These are phyloP conservation scores for Eueremaeus valkanovi DNA, from an alignment of 2,888 invertebrate species.

Conservation along the genomic window DNA sequence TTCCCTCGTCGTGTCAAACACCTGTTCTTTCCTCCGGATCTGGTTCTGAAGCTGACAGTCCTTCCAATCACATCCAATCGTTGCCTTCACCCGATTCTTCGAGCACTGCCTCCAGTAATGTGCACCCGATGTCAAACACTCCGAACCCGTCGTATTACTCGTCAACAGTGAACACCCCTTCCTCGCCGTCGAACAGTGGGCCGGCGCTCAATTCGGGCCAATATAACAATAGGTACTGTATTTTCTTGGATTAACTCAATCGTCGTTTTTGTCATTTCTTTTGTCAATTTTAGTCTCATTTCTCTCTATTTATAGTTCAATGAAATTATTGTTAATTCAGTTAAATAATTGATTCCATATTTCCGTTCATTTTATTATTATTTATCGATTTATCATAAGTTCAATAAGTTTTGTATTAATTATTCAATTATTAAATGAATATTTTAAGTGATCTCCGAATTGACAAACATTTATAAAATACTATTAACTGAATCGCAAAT, in stretches of 20 bases:
- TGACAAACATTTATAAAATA: too few relatives aligned
- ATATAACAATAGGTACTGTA: conserved; percentile 7
- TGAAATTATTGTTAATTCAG: too few relatives aligned
- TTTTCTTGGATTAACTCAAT: not conserved
- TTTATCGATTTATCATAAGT: too few relatives aligned
- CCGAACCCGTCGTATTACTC: not conserved
- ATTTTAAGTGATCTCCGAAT: too few relatives aligned
- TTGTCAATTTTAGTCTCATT: not conserved
- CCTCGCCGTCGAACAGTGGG: not conserved
- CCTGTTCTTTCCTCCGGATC: conserved; percentile 36
- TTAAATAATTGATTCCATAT: too few relatives aligned
- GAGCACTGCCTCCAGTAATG: conserved; percentile 1
- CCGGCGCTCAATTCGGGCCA: not conserved
- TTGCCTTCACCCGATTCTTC: conserved; percentile 40
- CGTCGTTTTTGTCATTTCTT: not conserved
- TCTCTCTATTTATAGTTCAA: too few relatives aligned
- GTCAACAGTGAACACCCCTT: not conserved
- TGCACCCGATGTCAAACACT: not conserved
- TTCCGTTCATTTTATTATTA: too few relatives aligned
- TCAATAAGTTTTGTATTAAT: too few relatives aligned
- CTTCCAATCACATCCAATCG: conserved; percentile 26
- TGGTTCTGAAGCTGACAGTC: conserved; percentile 20
- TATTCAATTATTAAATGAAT: too few relatives aligned
- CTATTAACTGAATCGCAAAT: not conserved
- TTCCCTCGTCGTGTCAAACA: too few relatives aligned